A percentile compares a stretch with the other conserved stretches of the same genome.
Evolutionary conservation across 2,113 vertebrate genomes (phyloP).

Genomic region (Myiopsitta monachus): DNA sequence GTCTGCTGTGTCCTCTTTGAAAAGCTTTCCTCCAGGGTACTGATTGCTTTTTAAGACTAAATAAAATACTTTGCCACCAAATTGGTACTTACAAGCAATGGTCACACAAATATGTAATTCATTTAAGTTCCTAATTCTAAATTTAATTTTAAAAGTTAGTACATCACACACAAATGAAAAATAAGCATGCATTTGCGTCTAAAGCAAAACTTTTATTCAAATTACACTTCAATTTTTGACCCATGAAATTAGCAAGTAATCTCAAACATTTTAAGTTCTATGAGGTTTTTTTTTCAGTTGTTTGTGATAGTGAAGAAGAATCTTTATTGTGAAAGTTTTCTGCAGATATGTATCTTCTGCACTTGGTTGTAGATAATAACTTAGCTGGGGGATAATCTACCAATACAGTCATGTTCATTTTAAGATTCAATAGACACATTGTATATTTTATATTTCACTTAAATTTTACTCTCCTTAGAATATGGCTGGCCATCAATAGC

Average conservation of each 20-base stretch:
- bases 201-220: neutral
- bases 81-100: neutral
- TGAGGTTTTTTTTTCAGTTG: neutral
- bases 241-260: neutral
- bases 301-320: neutral
- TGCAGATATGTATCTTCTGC: neutral
- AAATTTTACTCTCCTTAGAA: neutral
- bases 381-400: neutral
- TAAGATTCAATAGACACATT: neutral
- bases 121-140: neutral
- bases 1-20: neutral
- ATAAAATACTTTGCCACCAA: neutral
- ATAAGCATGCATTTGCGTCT: neutral
- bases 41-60: neutral
- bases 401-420: neutral
- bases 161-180: neutral
- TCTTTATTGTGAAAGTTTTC: neutral
- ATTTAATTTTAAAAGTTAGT: neutral
- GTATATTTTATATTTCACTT: neutral
- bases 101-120: neutral
- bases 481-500: neutral
- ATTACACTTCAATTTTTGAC: neutral
- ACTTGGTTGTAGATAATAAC: neutral
- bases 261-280: neutral
- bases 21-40: neutral